phyloP scores from a whole-genome alignment of 1,140 invertebrate genomes.

The Elymnias hypermnestra region DNA sequence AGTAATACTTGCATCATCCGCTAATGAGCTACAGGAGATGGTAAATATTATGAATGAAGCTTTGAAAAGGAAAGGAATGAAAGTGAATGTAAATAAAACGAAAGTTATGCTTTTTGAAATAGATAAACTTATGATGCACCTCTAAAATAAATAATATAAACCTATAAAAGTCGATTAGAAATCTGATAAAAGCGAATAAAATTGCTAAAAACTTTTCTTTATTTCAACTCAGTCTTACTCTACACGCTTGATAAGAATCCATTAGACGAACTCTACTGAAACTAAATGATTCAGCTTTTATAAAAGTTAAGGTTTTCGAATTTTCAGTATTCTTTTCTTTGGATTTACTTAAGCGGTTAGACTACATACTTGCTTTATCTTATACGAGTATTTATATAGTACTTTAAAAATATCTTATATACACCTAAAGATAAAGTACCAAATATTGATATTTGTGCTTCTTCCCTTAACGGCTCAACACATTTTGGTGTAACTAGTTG shows the following conservation, averaged over 20 bases:
- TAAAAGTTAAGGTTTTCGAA: slow-evolving; percentile 20
- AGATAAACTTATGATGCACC: too few relatives aligned
- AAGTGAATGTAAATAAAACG: too few relatives aligned
- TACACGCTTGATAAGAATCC: slow-evolving; percentile 26
- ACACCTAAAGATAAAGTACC: too few relatives aligned
- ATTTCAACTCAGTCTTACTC: slow-evolving; percentile 19
- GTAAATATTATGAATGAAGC: too few relatives aligned
- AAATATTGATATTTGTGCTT: too few relatives aligned
- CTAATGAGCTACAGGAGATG: too few relatives aligned
- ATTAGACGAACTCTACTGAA: slow-evolving; percentile 25
- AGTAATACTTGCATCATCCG: too few relatives aligned
- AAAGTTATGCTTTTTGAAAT: too few relatives aligned
- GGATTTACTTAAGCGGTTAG: neutral
- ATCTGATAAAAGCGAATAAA: slow-evolving; percentile 21
- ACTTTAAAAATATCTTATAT: neutral
- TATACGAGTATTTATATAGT: neutral
- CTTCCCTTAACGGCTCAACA: too few relatives aligned
- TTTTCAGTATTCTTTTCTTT: slow-evolving; percentile 12
- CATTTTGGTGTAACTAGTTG: too few relatives aligned
- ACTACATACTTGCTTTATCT: slow-evolving; percentile 1
- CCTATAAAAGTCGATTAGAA: slow-evolving; percentile 18
- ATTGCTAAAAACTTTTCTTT: slow-evolving; percentile 19
- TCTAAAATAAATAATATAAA: too few relatives aligned
- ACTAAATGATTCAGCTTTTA: slow-evolving; percentile 22
- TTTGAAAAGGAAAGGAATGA: too few relatives aligned